Percentiles rank a stretch among this genome's conserved stretches.
phyloP scores from a whole-genome alignment of 2,797 vertebrate species.

The Pseudochaenichthys georgianus region DNA sequence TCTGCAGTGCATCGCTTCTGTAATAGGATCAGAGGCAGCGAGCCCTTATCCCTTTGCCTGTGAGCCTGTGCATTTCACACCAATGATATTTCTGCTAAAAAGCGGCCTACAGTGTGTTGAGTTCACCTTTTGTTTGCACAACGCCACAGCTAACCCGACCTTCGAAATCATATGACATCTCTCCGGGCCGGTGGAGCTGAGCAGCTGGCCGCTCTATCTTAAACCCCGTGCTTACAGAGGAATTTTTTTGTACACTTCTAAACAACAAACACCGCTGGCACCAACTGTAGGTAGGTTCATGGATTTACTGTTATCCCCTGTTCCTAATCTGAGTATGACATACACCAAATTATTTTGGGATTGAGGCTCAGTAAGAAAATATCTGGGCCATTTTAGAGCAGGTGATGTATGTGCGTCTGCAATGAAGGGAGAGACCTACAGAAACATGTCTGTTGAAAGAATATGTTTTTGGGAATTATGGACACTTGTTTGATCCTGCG shows the following conservation, averaged over 20 bases:
- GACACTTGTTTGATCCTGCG: background rate
- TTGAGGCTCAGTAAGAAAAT: constrained; percentile 67
- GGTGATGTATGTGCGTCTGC: constrained; percentile 20
- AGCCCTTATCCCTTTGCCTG: constrained; percentile 57
- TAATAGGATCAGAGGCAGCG: constrained; percentile 70
- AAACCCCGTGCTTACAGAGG: constrained; percentile 59
- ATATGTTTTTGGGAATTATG: background rate
- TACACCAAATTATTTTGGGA: constrained; percentile 77
- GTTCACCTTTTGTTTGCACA: constrained; percentile 59
- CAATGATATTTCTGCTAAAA: constrained; percentile 30
- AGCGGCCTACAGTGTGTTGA: constrained; percentile 17
- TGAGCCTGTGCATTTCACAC: constrained; percentile 26
- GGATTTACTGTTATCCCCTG: constrained; percentile 75
- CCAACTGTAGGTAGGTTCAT: constrained; percentile 49
- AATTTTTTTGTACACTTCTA: constrained; percentile 61
- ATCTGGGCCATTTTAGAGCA: constrained; percentile 74
- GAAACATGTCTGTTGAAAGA: constrained; percentile 1
- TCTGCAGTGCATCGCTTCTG: constrained; percentile 36
- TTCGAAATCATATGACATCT: constrained; percentile 49
- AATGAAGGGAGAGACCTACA: background rate
- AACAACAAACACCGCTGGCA: constrained; percentile 75
- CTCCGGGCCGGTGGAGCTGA: constrained; percentile 18
- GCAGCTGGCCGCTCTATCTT: constrained; percentile 61
- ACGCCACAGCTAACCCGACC: constrained; percentile 21
- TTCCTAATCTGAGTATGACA: constrained; percentile 75